Conservation (phyloP, 2,888 invertebrate species). For the Apodemia duryi region DNA sequence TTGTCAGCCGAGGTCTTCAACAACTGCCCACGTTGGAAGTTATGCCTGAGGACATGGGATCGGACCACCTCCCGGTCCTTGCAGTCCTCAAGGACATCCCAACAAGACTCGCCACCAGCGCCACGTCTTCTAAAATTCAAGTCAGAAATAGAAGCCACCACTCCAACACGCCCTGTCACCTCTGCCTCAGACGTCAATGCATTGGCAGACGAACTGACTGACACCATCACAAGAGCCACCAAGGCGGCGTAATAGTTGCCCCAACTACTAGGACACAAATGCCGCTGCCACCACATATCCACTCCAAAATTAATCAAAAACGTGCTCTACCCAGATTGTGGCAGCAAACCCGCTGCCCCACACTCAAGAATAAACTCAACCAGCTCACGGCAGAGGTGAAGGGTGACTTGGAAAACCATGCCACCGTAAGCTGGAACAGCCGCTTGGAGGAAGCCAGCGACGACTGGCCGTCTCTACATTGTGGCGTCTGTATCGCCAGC, state of each 20-base stretch:
- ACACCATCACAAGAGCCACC: not conserved
- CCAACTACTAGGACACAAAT: not conserved
- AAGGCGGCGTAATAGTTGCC: not conserved
- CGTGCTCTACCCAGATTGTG: not conserved
- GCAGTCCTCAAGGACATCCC: not conserved
- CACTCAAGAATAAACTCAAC: not conserved
- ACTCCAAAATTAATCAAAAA: not conserved
- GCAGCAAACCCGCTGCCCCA: not conserved
- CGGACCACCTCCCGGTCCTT: not conserved
- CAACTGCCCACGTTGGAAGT: not conserved
- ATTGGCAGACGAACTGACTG: not conserved
- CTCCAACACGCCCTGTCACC: not conserved
- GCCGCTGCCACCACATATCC: not conserved
- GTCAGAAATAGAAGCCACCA: not conserved
- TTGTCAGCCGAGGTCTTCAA: not conserved
- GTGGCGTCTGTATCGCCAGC: too few relatives aligned
- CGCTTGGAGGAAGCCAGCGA: not conserved
- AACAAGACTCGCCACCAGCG: not conserved
- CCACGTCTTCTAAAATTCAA: not conserved
- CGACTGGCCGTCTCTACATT: too few relatives aligned
- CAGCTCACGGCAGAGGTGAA: not conserved
- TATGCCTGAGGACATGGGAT: not conserved
- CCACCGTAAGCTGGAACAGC: not conserved
- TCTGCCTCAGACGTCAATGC: not conserved
- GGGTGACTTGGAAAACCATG: not conserved